Percentiles rank a stretch among this genome's conserved stretches.
Conservation (phyloP, 2,888 invertebrate species). For the Drosophila austrosaltans region DNA sequence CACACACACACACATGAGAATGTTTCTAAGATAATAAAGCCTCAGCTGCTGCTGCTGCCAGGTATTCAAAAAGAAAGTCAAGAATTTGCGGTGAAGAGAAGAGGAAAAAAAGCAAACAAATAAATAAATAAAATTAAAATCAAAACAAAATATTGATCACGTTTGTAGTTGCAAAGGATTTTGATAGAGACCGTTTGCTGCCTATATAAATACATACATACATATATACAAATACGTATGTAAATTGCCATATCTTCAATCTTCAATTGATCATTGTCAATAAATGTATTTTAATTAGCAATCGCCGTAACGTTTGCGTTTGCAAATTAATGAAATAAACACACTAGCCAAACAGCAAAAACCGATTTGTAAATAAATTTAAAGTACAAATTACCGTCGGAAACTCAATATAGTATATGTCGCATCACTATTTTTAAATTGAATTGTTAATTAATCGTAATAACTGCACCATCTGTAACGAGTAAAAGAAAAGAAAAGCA, state of each 20-base stretch:
- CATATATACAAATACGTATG: no score
- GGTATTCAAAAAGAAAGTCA: no score
- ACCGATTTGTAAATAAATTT: constrained; percentile 1
- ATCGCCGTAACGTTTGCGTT: neutral
- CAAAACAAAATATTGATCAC: neutral
- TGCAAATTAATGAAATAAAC: neutral
- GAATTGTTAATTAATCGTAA: no score
- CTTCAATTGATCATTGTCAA: constrained; percentile 6
- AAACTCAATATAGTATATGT: constrained; percentile 7
- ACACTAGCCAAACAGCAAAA: neutral
- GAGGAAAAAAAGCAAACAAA: neutral
- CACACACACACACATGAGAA: constrained; percentile 1
- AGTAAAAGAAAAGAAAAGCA: neutral
- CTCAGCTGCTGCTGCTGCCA: no score
- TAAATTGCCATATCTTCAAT: constrained; percentile 1
- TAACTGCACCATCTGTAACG: neutral
- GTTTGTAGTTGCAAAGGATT: neutral
- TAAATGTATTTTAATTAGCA: constrained; percentile 1
- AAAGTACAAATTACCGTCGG: constrained; percentile 19
- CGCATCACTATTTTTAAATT: no score
- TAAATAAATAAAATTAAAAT: no score
- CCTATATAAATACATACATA: neutral
- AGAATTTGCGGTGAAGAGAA: constrained; percentile 17
- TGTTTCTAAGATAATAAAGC: no score
- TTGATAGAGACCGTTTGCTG: neutral